Evolutionary conservation across 2,888 invertebrate species (phyloP).

Genomic region (Phasia obesa): DNA sequence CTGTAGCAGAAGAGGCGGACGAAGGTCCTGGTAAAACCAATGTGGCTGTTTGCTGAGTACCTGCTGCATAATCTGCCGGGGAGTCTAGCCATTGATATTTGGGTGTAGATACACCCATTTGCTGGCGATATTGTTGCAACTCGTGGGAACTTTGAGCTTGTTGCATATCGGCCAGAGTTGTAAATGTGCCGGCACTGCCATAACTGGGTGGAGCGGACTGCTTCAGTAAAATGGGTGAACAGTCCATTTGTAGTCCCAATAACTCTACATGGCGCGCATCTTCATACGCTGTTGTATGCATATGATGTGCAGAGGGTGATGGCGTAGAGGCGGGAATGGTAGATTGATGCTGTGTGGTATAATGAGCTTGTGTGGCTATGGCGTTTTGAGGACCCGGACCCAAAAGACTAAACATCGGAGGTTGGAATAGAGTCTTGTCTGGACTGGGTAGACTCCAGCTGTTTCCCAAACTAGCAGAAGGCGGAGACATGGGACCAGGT

Average conservation of each 20-base stretch:
- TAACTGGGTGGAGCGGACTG: conserved; percentile 86
- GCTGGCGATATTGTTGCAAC: conserved; percentile 84
- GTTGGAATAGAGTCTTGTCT: conserved; percentile 86
- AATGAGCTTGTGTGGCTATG: conserved; percentile 84
- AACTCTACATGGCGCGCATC: conserved; percentile 84
- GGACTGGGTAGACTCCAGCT: conserved; percentile 89
- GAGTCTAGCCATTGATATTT: conserved; percentile 88
- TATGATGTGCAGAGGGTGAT: conserved; percentile 80
- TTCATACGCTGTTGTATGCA: conserved; percentile 74
- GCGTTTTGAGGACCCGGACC: conserved; percentile 84
- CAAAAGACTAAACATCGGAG: conserved; percentile 86
- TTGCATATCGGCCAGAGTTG: conserved; percentile 84
- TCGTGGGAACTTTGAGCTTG: conserved; percentile 83
- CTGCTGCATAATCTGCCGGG: conserved; percentile 80
- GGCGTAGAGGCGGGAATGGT: conserved; percentile 79
- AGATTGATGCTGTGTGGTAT: conserved; percentile 81
- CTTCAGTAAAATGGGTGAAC: conserved; percentile 84
- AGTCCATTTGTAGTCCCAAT: conserved; percentile 85
- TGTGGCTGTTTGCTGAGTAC: conserved; percentile 82
- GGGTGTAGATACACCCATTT: conserved; percentile 83
- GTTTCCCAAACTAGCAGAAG: conserved; percentile 85
- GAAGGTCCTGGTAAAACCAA: conserved; percentile 85
- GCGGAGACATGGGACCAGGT: conserved; percentile 84
- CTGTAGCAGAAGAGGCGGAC: conserved; percentile 81
- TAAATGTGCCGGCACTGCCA: conserved; percentile 84